Evolutionary conservation across 2,888 invertebrate genomes (phyloP).

Genomic region (Cybosia mesomella): DNA sequence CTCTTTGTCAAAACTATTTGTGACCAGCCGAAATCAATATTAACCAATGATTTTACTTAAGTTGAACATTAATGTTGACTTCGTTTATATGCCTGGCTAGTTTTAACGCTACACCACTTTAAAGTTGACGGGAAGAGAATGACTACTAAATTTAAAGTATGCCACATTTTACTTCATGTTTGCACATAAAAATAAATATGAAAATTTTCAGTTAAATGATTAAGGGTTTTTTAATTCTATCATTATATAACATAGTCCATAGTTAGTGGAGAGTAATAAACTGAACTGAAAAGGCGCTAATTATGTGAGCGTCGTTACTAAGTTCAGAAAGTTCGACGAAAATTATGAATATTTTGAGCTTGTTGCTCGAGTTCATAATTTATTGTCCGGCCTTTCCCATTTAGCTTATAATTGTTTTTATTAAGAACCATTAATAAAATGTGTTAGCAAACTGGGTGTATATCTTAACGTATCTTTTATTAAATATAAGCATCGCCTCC

Average conservation of each 20-base stretch:
- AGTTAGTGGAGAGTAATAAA: slow-evolving; percentile 20
- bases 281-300: slow-evolving; percentile 35
- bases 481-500: not conserved
- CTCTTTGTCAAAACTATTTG: not conserved
- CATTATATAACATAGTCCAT: not conserved
- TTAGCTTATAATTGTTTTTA: slow-evolving; percentile 5
- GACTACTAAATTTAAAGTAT: no score
- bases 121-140: no score
- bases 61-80: no score
- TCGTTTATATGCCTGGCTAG: no score
- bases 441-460: not conserved
- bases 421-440: slow-evolving; percentile 1
- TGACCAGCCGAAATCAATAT: not conserved
- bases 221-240: no score
- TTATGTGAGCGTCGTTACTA: slow-evolving; percentile 22
- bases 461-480: not conserved
- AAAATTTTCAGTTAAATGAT: no score
- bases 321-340: slow-evolving; percentile 1
- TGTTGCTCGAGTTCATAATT: slow-evolving; percentile 1
- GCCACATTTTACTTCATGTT: no score
- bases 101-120: no score
- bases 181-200: no score
- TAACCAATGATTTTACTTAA: no score
- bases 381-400: not conserved
- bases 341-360: slow-evolving; percentile 39